A percentile compares a stretch with the other conserved stretches of the same genome.
Evolutionary conservation across 2,113 vertebrate species (phyloP).

Genomic region (Sigmodon hispidus): DNA sequence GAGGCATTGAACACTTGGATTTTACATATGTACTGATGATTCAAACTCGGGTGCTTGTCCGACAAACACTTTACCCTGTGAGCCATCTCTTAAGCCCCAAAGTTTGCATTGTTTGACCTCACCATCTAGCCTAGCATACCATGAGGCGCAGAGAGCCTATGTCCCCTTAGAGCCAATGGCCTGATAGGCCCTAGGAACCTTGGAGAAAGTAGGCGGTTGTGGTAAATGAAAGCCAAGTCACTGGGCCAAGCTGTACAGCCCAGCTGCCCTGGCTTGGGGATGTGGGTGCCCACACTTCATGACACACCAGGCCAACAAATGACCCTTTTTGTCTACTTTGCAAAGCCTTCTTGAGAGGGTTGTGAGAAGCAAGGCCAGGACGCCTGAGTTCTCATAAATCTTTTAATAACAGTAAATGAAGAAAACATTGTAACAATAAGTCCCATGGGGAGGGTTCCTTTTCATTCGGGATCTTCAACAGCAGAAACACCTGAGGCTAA

Average conservation of each 20-base stretch:
- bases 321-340: neutral
- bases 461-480: slow-evolving; percentile 68
- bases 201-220: neutral
- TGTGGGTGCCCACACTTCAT: neutral
- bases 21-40: neutral
- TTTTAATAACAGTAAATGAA: slow-evolving; percentile 72
- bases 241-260: neutral
- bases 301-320: neutral
- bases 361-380: slow-evolving; percentile 65
- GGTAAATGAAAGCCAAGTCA: neutral
- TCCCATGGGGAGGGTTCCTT: slow-evolving; percentile 52
- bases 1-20: neutral
- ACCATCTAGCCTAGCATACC: neutral
- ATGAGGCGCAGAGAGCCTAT: neutral
- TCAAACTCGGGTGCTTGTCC: neutral
- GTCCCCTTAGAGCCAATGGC: neutral
- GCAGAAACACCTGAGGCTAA: slow-evolving; percentile 74
- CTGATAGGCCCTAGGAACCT: neutral
- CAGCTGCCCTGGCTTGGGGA: neutral
- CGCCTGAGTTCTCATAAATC: slow-evolving; percentile 67
- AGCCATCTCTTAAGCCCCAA: neutral
- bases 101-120: neutral
- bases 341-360: slow-evolving; percentile 43
- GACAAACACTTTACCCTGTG: neutral
- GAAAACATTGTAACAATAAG: slow-evolving; percentile 59